A percentile compares a stretch with the other conserved stretches of the same genome.
Evolutionary conservation across 2,888 invertebrate genomes (phyloP).

Genomic region (Amblyjoppa fuscipennis): DNA sequence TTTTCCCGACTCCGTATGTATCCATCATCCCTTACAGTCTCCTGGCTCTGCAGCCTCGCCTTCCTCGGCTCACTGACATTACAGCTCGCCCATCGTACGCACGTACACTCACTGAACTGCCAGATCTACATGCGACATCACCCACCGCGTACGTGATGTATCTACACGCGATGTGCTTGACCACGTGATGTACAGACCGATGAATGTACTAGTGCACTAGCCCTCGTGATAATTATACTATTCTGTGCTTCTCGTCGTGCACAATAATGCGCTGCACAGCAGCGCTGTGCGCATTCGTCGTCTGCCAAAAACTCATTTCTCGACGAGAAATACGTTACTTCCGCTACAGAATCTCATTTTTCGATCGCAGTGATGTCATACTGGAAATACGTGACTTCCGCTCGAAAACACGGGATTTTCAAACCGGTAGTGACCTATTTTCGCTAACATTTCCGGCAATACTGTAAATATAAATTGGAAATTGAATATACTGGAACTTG

Average conservation of each 20-base stretch:
- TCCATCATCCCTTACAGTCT: conserved; percentile 54
- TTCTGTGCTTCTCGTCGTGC: neutral
- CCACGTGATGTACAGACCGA: neutral
- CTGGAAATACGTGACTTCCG: too few relatives aligned
- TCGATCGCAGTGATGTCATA: too few relatives aligned
- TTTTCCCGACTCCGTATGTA: conserved; percentile 50
- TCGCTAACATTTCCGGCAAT: neutral
- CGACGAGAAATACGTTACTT: too few relatives aligned
- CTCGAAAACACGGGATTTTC: too few relatives aligned
- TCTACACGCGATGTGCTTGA: neutral
- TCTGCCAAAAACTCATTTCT: too few relatives aligned
- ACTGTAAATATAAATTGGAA: too few relatives aligned
- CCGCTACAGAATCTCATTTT: too few relatives aligned
- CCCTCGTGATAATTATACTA: neutral
- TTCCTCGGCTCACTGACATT: conserved; percentile 19
- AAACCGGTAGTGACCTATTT: neutral
- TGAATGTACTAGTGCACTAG: neutral
- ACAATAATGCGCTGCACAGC: too few relatives aligned
- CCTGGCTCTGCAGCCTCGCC: conserved; percentile 8
- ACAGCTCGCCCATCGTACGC: conserved; percentile 6
- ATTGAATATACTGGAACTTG: too few relatives aligned
- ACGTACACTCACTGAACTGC: conserved; percentile 1
- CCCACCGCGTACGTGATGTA: neutral
- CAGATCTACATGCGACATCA: neutral
- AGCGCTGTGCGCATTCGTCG: too few relatives aligned